Conservation (phyloP, 2,888 invertebrate species). For the Euspilapteryx auroguttella region DNA sequence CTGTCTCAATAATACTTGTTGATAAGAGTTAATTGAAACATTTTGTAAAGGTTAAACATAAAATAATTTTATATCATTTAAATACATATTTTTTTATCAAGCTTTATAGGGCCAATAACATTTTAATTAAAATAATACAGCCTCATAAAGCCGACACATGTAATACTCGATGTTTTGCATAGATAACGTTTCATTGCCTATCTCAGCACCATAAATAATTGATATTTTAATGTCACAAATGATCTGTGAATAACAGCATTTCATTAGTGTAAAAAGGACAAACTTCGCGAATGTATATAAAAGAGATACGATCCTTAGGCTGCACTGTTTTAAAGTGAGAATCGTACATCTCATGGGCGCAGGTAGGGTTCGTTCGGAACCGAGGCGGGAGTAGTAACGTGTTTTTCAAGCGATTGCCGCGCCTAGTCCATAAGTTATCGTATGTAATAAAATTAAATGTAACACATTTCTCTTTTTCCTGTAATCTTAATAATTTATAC, state of each 20-base stretch:
- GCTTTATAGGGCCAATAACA: too few species aligned
- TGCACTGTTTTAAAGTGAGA: too few species aligned
- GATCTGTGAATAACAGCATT: slow-evolving; percentile 49
- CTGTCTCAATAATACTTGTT: too few species aligned
- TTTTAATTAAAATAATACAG: slow-evolving; percentile 4
- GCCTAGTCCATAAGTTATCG: slow-evolving; percentile 55
- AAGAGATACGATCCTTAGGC: too few species aligned
- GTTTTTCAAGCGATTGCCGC: slow-evolving; percentile 48
- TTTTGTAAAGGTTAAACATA: too few species aligned
- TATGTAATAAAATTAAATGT: slow-evolving; percentile 61
- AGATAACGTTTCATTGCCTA: slow-evolving; percentile 28
- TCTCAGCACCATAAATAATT: slow-evolving; percentile 55
- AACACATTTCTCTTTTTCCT: slow-evolving; percentile 60
- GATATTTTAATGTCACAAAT: slow-evolving; percentile 60
- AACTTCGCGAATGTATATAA: too few species aligned
- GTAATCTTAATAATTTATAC: slow-evolving; percentile 59
- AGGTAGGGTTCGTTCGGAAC: not conserved
- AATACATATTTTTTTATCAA: too few species aligned
- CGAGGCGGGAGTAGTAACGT: slow-evolving; percentile 17
- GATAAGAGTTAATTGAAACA: too few species aligned
- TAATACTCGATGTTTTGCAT: slow-evolving; percentile 8
- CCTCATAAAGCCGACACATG: slow-evolving; percentile 4
- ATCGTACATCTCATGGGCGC: too few species aligned
- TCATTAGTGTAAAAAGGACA: slow-evolving; percentile 6
- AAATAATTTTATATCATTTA: too few species aligned